Evolutionary conservation across 92 coral and sea anemone genomes (phyloP), one percentile per base, ranked within the genome.

Genomic region (Montipora capitata): DNA sequence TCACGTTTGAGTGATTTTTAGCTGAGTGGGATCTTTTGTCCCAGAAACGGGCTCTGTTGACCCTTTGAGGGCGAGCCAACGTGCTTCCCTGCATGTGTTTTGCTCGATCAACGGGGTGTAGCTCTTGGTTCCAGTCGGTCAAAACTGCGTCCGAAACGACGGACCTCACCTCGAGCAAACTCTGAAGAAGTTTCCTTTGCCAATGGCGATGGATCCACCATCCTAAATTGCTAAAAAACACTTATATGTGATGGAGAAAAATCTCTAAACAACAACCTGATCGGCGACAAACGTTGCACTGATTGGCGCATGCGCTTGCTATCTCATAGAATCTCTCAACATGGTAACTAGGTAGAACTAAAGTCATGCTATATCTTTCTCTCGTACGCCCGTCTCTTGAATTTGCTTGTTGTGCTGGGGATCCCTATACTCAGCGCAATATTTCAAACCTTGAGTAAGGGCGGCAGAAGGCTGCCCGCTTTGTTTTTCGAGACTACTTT

Each of bases 301-400:
- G 70, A 15, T 64, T 64, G 70, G 70, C 70, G 70, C 70, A 64
- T 15, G 70, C 70, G 70, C 70, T 64, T 64, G 70, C 70, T 64
- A 64, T 64, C 70, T 17, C 70, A 64, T 64, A 5, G 70, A 17
- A 64, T 64, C 79, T 61, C 76, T 61, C 76, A 49, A 49, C 43
- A 64, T 64, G 70, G 70, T 64, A 64, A 64, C 40, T 41, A 64
- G 70, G 62, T 40, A 59, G 91, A 77, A 40, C n/a, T 76, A 67
- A 0, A 27, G 27, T 27, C 27, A 27, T 0, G 27, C 27, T 27
- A 27, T 27, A 27, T 27, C 27, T 27, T 18, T 20, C 27, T 20
- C 27, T 20, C 27, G 27, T 20, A 20, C 27, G 27, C 27, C 27
- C 27, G 0, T 20, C 27, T 20, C 27, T 20, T 20, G 27, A 20